These are phyloP conservation scores for Chymomyza fuscimana DNA, from an alignment of 2,888 invertebrate species.

Conservation along the genomic window DNA sequence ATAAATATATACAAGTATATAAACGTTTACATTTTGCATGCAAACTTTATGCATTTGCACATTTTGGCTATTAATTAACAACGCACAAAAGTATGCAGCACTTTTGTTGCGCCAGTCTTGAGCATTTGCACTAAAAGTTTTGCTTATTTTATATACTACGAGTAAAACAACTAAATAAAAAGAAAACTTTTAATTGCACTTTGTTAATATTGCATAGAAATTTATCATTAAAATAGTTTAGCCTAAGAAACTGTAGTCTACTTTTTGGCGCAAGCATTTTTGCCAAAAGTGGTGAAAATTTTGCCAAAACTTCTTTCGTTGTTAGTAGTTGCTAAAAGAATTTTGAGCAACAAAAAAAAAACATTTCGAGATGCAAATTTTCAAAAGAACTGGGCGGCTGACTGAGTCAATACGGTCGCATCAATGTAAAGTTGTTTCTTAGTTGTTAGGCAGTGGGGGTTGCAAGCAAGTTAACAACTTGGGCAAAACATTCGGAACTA, in stretches of 20 bases:
- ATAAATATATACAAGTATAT: neutral
- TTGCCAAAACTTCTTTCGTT: neutral
- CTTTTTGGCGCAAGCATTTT: neutral
- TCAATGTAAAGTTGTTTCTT: neutral
- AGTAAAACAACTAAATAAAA: neutral
- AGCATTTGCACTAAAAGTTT: neutral
- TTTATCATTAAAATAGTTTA: conserved; percentile 58
- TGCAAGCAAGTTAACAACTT: neutral
- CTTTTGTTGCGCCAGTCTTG: neutral
- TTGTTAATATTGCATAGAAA: conserved; percentile 42
- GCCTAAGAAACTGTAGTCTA: conserved; percentile 19
- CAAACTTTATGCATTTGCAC: conserved; percentile 26
- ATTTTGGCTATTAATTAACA: conserved; percentile 39
- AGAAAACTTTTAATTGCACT: conserved; percentile 58
- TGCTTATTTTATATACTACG: neutral
- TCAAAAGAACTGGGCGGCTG: neutral
- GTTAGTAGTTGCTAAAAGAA: neutral
- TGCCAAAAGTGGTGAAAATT: neutral
- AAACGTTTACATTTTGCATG: neutral
- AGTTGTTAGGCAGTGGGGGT: neutral
- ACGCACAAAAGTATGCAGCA: conserved; percentile 22
- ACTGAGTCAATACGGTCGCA: neutral
- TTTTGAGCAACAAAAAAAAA: neutral
- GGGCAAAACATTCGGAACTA: neutral
- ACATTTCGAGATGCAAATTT: neutral